These are phyloP conservation scores for Cochlearius cochlearius DNA, from an alignment of 2,113 vertebrate genomes.

Conservation along the genomic window DNA sequence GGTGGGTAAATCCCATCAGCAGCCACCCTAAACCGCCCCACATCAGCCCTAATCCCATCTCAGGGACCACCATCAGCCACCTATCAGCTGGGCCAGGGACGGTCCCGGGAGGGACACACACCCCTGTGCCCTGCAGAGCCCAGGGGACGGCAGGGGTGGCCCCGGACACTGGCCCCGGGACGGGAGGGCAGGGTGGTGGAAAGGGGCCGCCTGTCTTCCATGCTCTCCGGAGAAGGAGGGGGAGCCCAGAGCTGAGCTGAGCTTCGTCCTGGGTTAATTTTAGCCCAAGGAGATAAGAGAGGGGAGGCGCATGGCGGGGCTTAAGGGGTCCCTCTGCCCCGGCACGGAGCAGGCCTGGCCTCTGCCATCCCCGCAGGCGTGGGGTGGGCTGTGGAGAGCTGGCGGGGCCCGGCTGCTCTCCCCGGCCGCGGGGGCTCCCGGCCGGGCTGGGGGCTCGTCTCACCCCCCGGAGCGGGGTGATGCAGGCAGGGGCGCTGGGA, in stretches of 20 bases:
- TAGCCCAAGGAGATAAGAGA: slow-evolving; percentile 13
- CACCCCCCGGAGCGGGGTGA: accelerated
- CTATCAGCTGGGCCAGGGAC: accelerated
- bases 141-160: not conserved
- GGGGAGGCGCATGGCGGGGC: not conserved
- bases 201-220: not conserved
- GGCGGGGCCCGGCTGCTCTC: no score
- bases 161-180: no score
- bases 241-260: not conserved
- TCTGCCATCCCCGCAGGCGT: not conserved
- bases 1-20: slow-evolving; percentile 14
- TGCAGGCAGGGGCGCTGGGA: not conserved
- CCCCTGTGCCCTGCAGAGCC: no score
- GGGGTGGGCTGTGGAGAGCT: not conserved
- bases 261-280: slow-evolving; percentile 43
- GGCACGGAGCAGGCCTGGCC: no score
- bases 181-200: no score
- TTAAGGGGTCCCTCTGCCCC: not conserved
- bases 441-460: not conserved
- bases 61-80: not conserved
- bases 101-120: no score
- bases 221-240: not conserved
- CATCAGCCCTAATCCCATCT: not conserved
- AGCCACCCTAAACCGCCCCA: not conserved
- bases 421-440: not conserved